Percentiles rank a stretch among this genome's conserved stretches.
These are phyloP conservation scores for Marasmarcha lunaedactyla DNA, from an alignment of 2,888 invertebrate species.

Conservation along the genomic window DNA sequence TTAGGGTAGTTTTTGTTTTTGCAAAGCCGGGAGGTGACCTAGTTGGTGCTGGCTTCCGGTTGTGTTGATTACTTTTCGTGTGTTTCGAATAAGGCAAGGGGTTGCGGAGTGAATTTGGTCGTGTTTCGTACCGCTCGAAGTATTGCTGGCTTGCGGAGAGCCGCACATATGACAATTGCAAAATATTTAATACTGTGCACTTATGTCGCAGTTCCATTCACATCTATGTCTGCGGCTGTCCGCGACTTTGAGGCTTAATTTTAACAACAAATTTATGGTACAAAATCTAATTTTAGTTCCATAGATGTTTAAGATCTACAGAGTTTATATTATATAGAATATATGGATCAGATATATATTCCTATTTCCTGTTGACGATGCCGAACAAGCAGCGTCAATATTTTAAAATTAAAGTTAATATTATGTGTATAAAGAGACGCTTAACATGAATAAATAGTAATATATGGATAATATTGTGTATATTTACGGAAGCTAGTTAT, in stretches of 20 bases:
- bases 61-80: too few relatives aligned
- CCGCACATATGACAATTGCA: slow-evolving; percentile 10
- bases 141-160: slow-evolving; percentile 24
- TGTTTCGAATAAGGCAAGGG: not conserved
- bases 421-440: slow-evolving; percentile 13
- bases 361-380: slow-evolving; percentile 8
- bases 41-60: slow-evolving; percentile 6
- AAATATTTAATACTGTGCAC: not conserved
- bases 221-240: slow-evolving; percentile 16
- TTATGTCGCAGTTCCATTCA: not conserved
- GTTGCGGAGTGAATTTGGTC: slow-evolving; percentile 2
- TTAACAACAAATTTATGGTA: slow-evolving; percentile 56
- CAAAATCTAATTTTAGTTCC: slow-evolving; percentile 65
- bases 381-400: slow-evolving; percentile 7
- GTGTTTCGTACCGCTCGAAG: slow-evolving; percentile 28
- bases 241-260: slow-evolving; percentile 46
- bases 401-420: slow-evolving; percentile 5
- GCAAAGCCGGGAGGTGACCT: slow-evolving; percentile 6
- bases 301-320: slow-evolving; percentile 59
- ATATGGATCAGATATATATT: slow-evolving; percentile 1
- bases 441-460: slow-evolving; percentile 27
- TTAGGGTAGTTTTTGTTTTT: slow-evolving; percentile 29
- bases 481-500: slow-evolving; percentile 36
- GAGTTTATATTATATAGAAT: slow-evolving; percentile 44
- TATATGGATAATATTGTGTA: slow-evolving; percentile 33